A percentile compares a stretch with the other conserved stretches of the same genome.
Conservation (phyloP, 2,113 vertebrate genomes). For the Grallaria varia region DNA sequence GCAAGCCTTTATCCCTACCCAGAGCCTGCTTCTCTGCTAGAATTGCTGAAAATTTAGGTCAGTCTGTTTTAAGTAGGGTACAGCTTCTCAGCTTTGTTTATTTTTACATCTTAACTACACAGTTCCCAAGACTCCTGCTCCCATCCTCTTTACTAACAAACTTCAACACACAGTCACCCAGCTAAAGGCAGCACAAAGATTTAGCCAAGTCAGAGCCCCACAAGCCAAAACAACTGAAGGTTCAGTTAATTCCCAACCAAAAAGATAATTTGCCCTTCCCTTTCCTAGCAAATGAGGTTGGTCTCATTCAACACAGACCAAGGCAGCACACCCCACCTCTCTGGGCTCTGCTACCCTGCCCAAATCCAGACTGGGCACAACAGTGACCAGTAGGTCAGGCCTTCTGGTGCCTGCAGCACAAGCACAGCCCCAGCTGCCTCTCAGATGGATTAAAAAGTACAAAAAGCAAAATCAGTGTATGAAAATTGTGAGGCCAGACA, state of each 20-base stretch:
- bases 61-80: conserved; percentile 57
- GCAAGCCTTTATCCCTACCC: neutral
- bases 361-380: conserved; percentile 47
- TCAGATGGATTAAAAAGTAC: neutral
- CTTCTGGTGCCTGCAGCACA: neutral
- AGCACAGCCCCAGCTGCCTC: conserved; percentile 38
- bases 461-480: neutral
- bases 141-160: conserved; percentile 15
- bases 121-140: conserved; percentile 19
- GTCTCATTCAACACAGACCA: conserved; percentile 29
- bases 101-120: conserved; percentile 45
- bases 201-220: neutral
- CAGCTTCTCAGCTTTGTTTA: conserved; percentile 54
- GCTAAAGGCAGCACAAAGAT: conserved; percentile 14
- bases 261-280: neutral
- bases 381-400: conserved; percentile 38
- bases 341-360: neutral
- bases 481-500: conserved; percentile 38
- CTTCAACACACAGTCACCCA: neutral
- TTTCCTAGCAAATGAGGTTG: neutral
- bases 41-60: conserved; percentile 49
- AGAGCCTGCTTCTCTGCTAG: neutral
- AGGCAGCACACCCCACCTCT: neutral
- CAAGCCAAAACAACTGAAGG: neutral
- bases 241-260: neutral